Evolutionary conservation across 2,888 invertebrate genomes (phyloP), one percentile per base, ranked within the genome.

Genomic region (Melanargia galathea): DNA sequence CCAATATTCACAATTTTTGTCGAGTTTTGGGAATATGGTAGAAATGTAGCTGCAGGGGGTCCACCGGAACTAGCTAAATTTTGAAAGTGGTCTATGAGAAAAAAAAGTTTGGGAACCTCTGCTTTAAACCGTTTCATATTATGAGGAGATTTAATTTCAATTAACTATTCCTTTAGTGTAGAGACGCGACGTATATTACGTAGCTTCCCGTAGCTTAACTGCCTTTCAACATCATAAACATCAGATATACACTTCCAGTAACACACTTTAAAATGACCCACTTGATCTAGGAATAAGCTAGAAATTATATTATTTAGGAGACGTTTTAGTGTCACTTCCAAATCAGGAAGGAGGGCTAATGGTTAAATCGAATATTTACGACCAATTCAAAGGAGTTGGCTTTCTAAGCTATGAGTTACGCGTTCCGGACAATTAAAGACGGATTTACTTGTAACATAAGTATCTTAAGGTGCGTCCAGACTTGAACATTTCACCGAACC

Each of bases 401-500:
- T 87, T 86, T 87, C 87, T 86, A 87, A 87, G 83, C 84, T 75
- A 67, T 77, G 78, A 86, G 75, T 82, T 84, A 87, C 77, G 82
- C 40, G 55, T 59, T 56, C 60, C 45, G 58, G 52, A 66, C 64
- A 61, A 66, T 66, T 68, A 66, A 66, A 65, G 59, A 62, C 33
- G 56, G 63, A 60, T 62, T 65, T 62, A 62, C 62, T 56, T 65
- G 54, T 58, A 59, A 62, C 40, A 35, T 56, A 22, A n/a, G n/a
- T n/a, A n/a, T n/a, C n/a, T n/a, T n/a, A n/a, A n/a, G n/a, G n/a
- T n/a, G n/a, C n/a, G n/a, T n/a, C n/a, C n/a, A n/a, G n/a, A n/a
- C n/a, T n/a, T n/a, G n/a, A n/a, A n/a, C n/a, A n/a, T n/a, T n/a
- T n/a, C n/a, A n/a, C n/a, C n/a, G n/a, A n/a, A n/a, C n/a, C n/a